Base-by-base conservation (phyloP, 2,113 vertebrate species). In the Calidris pugnax region DNA sequence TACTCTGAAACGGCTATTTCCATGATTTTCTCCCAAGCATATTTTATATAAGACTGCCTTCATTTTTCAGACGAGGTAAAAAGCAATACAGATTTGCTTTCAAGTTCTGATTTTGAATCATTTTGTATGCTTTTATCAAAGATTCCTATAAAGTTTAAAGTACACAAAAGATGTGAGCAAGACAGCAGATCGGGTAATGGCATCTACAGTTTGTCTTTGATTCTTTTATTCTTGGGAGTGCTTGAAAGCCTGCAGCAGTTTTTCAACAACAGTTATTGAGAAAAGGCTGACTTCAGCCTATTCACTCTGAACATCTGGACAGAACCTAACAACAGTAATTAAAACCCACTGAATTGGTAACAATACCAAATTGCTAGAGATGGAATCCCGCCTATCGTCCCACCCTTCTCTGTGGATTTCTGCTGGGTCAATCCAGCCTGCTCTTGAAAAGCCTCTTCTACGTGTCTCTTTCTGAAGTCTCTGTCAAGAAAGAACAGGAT, bases 241-340 rank as follows among this genome's bases (percentile, higher is more conserved):
- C 56, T 57, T 64, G 76, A 79, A 94, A 96, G 90, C 87, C 82
- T 60, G 85, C 79, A 72, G 85, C 59, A 96, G 79, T 64, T 76
- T 88, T 80, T 50, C 55, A 45, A 55, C 90, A 88, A 12, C 89
- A 66, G 95, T 79, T 82, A 73, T 26, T 79, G 89, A 95, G 96
- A 93, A 97, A 96, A 95, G 95, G 95, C 96, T 96, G 96, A 96
- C 80, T 90, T 93, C 95, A 96, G 92, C 93, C 87, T 75, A 12
- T 93, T 94, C 79, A 59, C 81, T 73, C 63, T 66, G 78, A 91
- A 92, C 93, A 96, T 88, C 92, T 93, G 91, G 80, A 62, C 73
- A 83, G 60, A 90, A 81, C 35, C 62, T 90, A 94, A 93, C 72
- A 82, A 35, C 93, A 87, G 78, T 90, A 64, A 95, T 97, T 94